A percentile compares a stretch with the other conserved stretches of the same genome.
Conservation (phyloP, 92 coral and sea anemone genomes). For the Zoanthus solanderi region DNA sequence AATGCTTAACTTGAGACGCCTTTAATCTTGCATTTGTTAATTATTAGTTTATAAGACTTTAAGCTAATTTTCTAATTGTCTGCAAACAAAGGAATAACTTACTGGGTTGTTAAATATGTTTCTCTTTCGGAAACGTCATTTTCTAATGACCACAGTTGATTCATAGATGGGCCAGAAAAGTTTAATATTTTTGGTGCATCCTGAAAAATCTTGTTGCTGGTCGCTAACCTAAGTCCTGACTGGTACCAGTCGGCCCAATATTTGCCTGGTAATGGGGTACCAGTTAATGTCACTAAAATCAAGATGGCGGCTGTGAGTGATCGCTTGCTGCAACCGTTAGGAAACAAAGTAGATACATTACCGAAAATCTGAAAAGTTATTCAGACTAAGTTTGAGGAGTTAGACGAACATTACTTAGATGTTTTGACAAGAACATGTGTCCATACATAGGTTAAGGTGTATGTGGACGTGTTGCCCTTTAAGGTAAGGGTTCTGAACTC, state of each 20-base stretch:
- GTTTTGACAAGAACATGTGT: conserved; percentile 17
- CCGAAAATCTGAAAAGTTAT: conserved; percentile 17
- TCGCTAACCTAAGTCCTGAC: conserved; percentile 9
- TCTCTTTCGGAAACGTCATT: conserved; percentile 19
- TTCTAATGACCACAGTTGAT: conserved; percentile 21
- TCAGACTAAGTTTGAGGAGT: conserved; percentile 15
- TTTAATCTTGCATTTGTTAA: conserved; percentile 13
- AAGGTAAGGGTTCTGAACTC: too few relatives aligned
- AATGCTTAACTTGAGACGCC: conserved; percentile 18
- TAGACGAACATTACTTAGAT: conserved; percentile 12
- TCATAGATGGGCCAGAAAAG: conserved; percentile 8
- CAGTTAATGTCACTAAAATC: conserved; percentile 13
- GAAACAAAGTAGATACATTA: conserved; percentile 4
- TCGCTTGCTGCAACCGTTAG: conserved; percentile 3
- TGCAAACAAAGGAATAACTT: conserved; percentile 26
- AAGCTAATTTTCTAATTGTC: conserved; percentile 17
- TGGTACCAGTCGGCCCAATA: conserved; percentile 14
- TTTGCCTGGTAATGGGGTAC: conserved; percentile 19
- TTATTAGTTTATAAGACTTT: conserved; percentile 22
- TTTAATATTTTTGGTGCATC: conserved; percentile 9
- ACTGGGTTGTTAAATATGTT: too few relatives aligned
- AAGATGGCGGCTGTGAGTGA: not conserved
- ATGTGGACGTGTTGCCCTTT: too few relatives aligned
- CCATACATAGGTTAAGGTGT: not conserved
- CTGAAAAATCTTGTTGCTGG: conserved; percentile 20